phyloP scores from a whole-genome alignment of 1,140 invertebrate species.

The Sinonovacula constricta region DNA sequence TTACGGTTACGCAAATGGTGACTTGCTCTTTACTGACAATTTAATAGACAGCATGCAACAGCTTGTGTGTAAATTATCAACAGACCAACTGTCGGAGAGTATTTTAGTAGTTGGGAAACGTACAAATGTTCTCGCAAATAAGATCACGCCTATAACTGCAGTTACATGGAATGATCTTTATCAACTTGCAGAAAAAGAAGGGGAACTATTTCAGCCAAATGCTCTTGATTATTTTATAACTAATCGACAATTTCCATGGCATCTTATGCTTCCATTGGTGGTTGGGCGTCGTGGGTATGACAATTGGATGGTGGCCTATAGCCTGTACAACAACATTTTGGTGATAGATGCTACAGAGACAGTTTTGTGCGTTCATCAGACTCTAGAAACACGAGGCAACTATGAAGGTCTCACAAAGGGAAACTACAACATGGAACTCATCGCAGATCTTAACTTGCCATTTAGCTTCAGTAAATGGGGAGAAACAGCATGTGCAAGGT shows the following conservation, averaged over 20 bases:
- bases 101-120: conserved; percentile 57
- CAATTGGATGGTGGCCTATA: conserved; percentile 64
- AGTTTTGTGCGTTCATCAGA: conserved; percentile 65
- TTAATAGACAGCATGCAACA: conserved; percentile 54
- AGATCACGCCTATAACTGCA: conserved; percentile 42
- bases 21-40: conserved; percentile 59
- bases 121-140: conserved; percentile 52
- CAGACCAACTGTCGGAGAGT: conserved; percentile 7
- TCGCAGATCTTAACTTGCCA: conserved; percentile 17
- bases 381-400: conserved; percentile 46
- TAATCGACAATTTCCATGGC: conserved; percentile 61
- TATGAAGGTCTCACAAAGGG: conserved; percentile 38
- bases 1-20: conserved; percentile 65
- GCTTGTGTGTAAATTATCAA: conserved; percentile 33
- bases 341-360: conserved; percentile 64
- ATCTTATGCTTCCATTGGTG: conserved; percentile 61
- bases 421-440: conserved; percentile 39
- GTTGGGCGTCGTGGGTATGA: conserved; percentile 68
- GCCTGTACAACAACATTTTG: conserved; percentile 46
- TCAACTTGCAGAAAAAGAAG: conserved; percentile 35
- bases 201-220: conserved; percentile 56
- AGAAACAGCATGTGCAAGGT: conserved; percentile 17
- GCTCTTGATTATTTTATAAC: conserved; percentile 70
- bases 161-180: conserved; percentile 43
- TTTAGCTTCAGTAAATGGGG: conserved; percentile 27